phyloP scores from a whole-genome alignment of 2,113 vertebrate genomes.

The Oryzias javanicus region DNA sequence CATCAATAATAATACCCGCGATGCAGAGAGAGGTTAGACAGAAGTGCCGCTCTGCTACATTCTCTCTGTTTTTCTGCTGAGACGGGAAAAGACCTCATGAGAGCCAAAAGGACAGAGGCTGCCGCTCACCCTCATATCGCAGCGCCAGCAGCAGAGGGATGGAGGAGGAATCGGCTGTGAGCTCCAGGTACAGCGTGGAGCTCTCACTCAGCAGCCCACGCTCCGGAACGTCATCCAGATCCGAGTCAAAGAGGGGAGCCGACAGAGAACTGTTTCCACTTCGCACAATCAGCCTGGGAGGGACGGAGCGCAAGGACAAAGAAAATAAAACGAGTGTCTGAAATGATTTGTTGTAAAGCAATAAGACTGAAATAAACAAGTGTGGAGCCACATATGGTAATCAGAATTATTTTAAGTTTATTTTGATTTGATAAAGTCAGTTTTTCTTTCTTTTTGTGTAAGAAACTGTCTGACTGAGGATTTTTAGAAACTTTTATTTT shows the following conservation, averaged over 20 bases:
- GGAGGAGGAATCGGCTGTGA: slow-evolving; percentile 85
- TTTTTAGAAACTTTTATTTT: too few species aligned
- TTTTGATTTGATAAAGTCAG: too few species aligned
- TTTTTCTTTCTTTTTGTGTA: too few species aligned
- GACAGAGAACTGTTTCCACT: slow-evolving; percentile 84
- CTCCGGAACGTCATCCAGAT: slow-evolving; percentile 89
- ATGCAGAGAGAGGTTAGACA: slow-evolving; percentile 1
- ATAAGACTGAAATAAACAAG: too few species aligned
- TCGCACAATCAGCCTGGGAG: slow-evolving; percentile 83
- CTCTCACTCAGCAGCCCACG: slow-evolving; percentile 88
- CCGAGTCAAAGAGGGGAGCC: slow-evolving; percentile 85
- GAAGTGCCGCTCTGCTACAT: neutral
- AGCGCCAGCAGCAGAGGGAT: slow-evolving; percentile 87
- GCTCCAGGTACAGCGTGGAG: slow-evolving; percentile 84
- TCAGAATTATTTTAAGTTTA: too few species aligned
- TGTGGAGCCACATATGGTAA: too few species aligned
- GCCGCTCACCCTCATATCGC: slow-evolving; percentile 86
- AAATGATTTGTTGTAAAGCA: neutral
- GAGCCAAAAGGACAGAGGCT: neutral
- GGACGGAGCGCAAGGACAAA: slow-evolving; percentile 1
- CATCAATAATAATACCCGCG: neutral
- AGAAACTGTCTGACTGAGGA: too few species aligned
- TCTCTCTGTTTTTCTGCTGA: slow-evolving; percentile 19
- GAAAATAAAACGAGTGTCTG: neutral
- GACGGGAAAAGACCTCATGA: slow-evolving; percentile 11